Conservation (phyloP, 2,888 invertebrate genomes). For the Torymus aiolomorphi region DNA sequence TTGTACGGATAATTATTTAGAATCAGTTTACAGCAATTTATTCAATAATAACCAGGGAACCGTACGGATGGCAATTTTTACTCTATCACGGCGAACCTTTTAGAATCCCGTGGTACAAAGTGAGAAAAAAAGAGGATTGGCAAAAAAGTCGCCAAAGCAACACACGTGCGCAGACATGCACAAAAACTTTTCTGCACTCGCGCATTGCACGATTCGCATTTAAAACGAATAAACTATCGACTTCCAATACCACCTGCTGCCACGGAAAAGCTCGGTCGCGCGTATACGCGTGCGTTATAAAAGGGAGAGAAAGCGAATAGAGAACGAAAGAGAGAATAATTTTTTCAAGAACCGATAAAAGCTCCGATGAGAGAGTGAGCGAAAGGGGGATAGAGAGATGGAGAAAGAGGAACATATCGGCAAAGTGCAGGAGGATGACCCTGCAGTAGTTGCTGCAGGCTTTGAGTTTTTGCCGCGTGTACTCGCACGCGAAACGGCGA, state of each 20-base stretch:
- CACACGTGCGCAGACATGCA: neutral
- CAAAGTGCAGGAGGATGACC: neutral
- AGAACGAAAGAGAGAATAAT: constrained; percentile 25
- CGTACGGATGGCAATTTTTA: too few relatives aligned
- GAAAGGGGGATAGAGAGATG: constrained; percentile 40
- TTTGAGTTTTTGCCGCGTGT: constrained; percentile 28
- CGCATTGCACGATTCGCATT: neutral
- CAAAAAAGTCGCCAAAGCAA: too few relatives aligned
- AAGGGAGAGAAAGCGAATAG: constrained; percentile 5
- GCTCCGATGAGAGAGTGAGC: constrained; percentile 11
- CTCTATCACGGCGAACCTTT: too few relatives aligned
- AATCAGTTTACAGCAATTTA: too few relatives aligned
- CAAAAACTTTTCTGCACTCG: constrained; percentile 10
- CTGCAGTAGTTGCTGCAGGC: constrained; percentile 6
- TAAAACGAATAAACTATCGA: constrained; percentile 40
- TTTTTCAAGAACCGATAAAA: constrained; percentile 49
- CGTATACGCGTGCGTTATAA: neutral
- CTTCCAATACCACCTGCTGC: constrained; percentile 19
- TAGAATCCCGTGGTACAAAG: too few relatives aligned
- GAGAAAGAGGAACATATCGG: constrained; percentile 25
- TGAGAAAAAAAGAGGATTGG: too few relatives aligned
- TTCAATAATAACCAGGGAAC: too few relatives aligned
- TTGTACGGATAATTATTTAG: too few relatives aligned
- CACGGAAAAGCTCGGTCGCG: too few relatives aligned
- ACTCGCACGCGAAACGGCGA: constrained; percentile 33